Base-by-base conservation (phyloP, 2,797 vertebrate species). In the Epinephelus awoara region DNA sequence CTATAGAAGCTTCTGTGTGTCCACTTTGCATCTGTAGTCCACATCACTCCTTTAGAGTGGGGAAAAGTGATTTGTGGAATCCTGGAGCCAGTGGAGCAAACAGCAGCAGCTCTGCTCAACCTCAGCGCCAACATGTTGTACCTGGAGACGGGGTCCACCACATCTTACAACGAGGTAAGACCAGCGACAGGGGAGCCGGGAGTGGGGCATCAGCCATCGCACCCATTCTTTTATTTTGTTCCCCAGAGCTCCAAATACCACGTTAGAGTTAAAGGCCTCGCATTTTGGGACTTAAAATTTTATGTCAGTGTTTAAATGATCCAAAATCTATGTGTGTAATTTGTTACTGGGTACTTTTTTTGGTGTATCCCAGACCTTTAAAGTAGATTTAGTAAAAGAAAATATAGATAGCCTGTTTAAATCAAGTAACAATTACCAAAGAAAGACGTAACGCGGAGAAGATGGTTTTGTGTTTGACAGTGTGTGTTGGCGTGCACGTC, bases 51-150 rank as follows among this genome's bases (percentile, higher is more conserved):
- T 90, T 91, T 79, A 93, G 94, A 93, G 95, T 96, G 91, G 95
- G 95, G 90, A 94, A 94, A 91, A 94, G 95, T 95, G 92, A 95
- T 94, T 91, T 89, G 94, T 94, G 96, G 96, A 98, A 98, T 93
- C 97, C 98, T 99, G 98, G 97, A 99, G 97, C 95, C 97, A 95
- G 97, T 97, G 96, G 97, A 97, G 93, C 97, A 98, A 96, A 99
- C 97, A 94, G 96, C 96, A 93, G 97, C 96, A 92, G 96, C 96
- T 94, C 95, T 99, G 97, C 97, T 98, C 95, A 97, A 98, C 92
- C 97, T 99, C 92, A 97, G 98, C 95, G 98, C 98, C 96, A 99
- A 97, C 96, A 99, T 99, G 98, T 98, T 99, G 97, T 99, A 99
- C 96, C 97, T 99, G 94, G 98, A 99, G 96, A 99, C 97, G 93